These are phyloP conservation scores for Megalurothrips usitatus DNA, from an alignment of 2,888 invertebrate genomes.

Conservation along the genomic window DNA sequence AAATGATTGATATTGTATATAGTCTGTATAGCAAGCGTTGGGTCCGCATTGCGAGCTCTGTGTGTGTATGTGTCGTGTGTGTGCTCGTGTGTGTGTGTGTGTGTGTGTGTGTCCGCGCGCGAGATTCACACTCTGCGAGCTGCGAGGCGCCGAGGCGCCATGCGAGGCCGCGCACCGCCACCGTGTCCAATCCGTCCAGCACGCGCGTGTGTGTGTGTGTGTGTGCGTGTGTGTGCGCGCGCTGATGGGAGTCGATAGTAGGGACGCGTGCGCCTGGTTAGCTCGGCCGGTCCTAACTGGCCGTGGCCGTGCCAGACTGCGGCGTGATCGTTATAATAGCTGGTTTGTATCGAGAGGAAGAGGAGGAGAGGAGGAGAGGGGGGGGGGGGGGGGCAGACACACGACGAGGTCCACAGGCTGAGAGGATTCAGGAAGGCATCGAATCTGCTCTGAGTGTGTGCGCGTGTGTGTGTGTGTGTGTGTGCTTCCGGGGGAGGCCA, in stretches of 20 bases:
- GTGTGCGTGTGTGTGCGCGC: not conserved
- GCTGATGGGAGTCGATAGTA: not conserved
- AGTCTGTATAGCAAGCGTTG: too few relatives aligned
- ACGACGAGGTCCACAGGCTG: not conserved
- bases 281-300: not conserved
- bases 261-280: constrained; percentile 14
- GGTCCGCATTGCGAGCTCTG: too few relatives aligned
- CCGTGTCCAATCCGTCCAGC: not conserved
- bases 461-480: too few relatives aligned
- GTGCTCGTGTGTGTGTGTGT: not conserved
- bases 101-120: not conserved
- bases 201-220: not conserved
- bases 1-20: too few relatives aligned
- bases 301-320: not conserved
- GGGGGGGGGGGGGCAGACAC: not conserved
- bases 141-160: not conserved
- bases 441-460: too few relatives aligned
- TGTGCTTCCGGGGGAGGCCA: too few relatives aligned
- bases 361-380: too few relatives aligned
- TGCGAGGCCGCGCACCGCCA: not conserved
- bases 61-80: not conserved
- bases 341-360: constrained; percentile 1
- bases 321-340: not conserved
- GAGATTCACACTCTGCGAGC: not conserved
- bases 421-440: not conserved